Conservation (phyloP, 2,113 vertebrate species). For the Catagonus wagneri region DNA sequence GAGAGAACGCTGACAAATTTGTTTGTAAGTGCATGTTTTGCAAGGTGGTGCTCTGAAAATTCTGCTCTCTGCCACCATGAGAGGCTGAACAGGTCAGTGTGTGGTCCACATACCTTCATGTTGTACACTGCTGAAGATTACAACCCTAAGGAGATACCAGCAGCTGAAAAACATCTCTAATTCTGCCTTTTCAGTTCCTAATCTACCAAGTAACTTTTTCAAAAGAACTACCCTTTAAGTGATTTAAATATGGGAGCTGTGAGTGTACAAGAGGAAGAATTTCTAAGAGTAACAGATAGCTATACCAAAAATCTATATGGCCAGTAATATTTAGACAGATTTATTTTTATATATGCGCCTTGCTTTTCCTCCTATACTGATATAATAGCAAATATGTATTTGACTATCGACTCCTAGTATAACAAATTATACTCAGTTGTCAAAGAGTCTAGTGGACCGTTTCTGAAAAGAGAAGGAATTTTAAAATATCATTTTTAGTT, state of each 20-base stretch:
- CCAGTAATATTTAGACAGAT: not conserved
- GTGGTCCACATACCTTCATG: not conserved
- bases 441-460: not conserved
- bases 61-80: not conserved
- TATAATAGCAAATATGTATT: not conserved
- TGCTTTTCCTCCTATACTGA: not conserved
- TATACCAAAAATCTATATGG: not conserved
- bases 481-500: not conserved
- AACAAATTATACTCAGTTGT: not conserved
- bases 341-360: not conserved
- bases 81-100: not conserved
- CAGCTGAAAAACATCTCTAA: not conserved
- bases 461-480: slow-evolving; percentile 21
- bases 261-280: not conserved
- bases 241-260: not conserved
- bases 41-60: not conserved
- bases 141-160: not conserved
- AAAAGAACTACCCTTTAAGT: not conserved
- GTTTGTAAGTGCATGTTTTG: not conserved
- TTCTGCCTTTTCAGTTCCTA: not conserved
- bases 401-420: not conserved
- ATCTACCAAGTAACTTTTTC: not conserved
- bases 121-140: not conserved
- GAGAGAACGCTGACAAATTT: not conserved
- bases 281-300: not conserved